These are phyloP conservation scores for Carettochelys insculpta DNA, from an alignment of 2,113 vertebrate genomes.

Conservation along the genomic window DNA sequence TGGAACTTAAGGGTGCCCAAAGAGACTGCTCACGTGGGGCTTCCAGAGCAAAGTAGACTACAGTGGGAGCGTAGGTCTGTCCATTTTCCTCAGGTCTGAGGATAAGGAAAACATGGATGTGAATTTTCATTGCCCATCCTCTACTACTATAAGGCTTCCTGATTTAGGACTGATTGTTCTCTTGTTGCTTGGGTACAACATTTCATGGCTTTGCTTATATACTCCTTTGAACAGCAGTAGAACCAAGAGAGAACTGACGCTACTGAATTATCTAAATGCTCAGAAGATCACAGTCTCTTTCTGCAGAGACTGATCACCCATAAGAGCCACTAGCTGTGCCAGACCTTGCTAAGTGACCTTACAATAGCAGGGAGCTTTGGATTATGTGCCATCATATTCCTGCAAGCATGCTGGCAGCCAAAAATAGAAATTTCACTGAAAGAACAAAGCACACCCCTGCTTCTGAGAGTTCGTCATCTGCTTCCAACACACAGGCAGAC, in stretches of 20 bases:
- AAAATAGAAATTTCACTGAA: slow-evolving; percentile 43
- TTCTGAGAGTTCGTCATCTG: slow-evolving; percentile 15
- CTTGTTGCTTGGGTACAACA: not conserved
- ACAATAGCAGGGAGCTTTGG: not conserved
- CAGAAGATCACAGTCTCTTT: not conserved
- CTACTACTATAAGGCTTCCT: not conserved
- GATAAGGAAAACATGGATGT: not conserved
- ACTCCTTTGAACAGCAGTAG: fast-evolving
- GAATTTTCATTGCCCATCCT: not conserved
- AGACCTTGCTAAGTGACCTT: not conserved
- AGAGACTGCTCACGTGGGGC: not conserved
- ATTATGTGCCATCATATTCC: slow-evolving; percentile 7
- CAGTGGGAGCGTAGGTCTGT: not conserved
- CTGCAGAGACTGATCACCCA: not conserved
- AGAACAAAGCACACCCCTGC: not conserved
- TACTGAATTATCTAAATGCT: not conserved
- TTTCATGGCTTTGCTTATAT: not conserved
- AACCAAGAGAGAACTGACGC: not conserved
- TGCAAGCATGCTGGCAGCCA: not conserved
- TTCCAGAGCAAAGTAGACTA: not conserved
- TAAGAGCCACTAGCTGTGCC: not conserved
- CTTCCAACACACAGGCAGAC: slow-evolving; percentile 39
- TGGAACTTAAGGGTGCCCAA: not conserved
- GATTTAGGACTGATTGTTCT: not conserved
- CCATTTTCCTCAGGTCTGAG: not conserved